Evolutionary conservation across 2,113 vertebrate genomes (phyloP).

Genomic region (Chaetorhynchus papuensis): DNA sequence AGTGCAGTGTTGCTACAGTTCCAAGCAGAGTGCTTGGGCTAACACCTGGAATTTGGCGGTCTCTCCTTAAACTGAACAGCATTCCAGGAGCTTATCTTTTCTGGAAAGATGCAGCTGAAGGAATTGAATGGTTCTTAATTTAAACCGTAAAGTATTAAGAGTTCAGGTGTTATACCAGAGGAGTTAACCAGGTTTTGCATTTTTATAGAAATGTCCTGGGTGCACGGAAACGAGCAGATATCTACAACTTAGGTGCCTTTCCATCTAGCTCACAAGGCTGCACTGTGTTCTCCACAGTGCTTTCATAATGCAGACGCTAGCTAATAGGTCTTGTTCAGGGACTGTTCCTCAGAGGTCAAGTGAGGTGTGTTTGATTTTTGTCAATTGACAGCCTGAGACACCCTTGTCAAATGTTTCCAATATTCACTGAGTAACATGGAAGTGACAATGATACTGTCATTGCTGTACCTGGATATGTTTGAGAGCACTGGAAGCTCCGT

Average conservation of each 20-base stretch:
- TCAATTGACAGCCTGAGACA: not conserved
- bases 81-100: not conserved
- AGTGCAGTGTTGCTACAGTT: not conserved
- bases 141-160: not conserved
- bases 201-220: not conserved
- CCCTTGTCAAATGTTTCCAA: not conserved
- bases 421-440: not conserved
- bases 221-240: not conserved
- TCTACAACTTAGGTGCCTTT: not conserved
- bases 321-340: not conserved
- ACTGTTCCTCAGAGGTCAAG: not conserved
- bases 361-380: not conserved
- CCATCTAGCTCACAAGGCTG: not conserved
- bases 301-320: not conserved
- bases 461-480: not conserved
- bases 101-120: not conserved
- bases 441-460: not conserved
- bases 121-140: not conserved
- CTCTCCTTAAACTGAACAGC: not conserved
- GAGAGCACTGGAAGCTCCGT: not conserved
- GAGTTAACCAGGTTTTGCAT: not conserved
- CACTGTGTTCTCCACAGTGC: not conserved
- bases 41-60: not conserved
- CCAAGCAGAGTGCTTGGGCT: not conserved
- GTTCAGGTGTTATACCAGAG: not conserved